A percentile compares a stretch with the other conserved stretches of the same genome.
Conservation (phyloP, 2,888 invertebrate genomes). For the Platerodrilus igneus region DNA sequence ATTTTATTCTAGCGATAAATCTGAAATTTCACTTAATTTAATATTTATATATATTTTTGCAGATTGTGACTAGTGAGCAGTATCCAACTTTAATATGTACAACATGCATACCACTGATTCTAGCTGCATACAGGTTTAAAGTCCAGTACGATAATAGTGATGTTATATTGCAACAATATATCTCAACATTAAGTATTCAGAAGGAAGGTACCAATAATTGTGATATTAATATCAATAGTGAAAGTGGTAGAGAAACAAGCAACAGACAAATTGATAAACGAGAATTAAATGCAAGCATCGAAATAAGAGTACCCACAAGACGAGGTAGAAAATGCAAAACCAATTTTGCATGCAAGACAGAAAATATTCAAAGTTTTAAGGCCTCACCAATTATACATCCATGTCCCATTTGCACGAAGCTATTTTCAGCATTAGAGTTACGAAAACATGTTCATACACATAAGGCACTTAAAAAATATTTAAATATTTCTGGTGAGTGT, state of each 20-base stretch:
- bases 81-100: conserved; percentile 29
- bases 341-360: conserved; percentile 8
- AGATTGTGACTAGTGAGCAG: conserved; percentile 24
- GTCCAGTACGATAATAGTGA: conserved; percentile 32
- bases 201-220: conserved; percentile 16
- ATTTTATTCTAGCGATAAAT: too few species aligned
- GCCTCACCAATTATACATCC: conserved; percentile 26
- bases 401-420: conserved; percentile 36
- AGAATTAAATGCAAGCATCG: conserved; percentile 6
- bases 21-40: background rate
- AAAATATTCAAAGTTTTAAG: background rate
- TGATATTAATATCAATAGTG: conserved; percentile 18
- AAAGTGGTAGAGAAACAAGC: conserved; percentile 20
- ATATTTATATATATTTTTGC: conserved; percentile 13
- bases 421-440: conserved; percentile 33
- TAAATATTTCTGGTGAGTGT: conserved; percentile 27
- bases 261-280: conserved; percentile 25
- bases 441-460: conserved; percentile 35
- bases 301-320: conserved; percentile 11
- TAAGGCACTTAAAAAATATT: conserved; percentile 36
- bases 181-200: conserved; percentile 23
- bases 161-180: conserved; percentile 27
- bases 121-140: conserved; percentile 31
- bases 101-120: conserved; percentile 28
- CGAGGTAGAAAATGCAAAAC: conserved; percentile 19